A percentile compares a stretch with the other conserved stretches of the same genome.
phyloP scores from a whole-genome alignment of 2,113 vertebrate genomes.

The Ictidomys tridecemlineatus region DNA sequence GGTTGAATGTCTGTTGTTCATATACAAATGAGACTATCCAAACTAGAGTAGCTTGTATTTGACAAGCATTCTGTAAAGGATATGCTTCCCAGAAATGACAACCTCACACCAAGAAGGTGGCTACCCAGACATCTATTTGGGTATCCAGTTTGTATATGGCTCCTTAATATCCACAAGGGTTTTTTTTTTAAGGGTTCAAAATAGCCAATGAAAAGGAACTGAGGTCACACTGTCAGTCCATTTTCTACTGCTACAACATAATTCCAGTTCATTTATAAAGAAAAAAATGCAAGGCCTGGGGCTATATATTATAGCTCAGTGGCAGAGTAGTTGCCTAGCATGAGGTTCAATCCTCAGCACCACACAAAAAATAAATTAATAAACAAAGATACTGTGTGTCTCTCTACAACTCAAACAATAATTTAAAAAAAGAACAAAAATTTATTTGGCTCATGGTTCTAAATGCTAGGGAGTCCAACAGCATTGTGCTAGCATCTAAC shows the following conservation, averaged over 20 bases:
- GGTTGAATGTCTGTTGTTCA: not conserved
- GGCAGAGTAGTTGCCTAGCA: too few species aligned
- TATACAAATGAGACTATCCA: not conserved
- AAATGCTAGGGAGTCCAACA: not conserved
- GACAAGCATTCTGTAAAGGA: not conserved
- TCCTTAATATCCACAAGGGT: not conserved
- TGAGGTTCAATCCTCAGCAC: too few species aligned
- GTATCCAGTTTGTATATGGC: not conserved
- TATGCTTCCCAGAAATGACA: not conserved
- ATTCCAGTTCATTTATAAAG: not conserved
- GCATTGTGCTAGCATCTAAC: not conserved
- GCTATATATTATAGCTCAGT: too few species aligned
- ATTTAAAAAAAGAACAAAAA: not conserved
- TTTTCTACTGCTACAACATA: not conserved
- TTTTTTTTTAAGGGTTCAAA: not conserved
- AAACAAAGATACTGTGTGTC: too few species aligned
- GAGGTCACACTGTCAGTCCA: not conserved
- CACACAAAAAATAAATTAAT: too few species aligned
- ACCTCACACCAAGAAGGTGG: not conserved
- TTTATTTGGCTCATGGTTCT: not conserved
- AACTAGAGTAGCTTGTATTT: not conserved
- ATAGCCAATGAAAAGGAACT: not conserved
- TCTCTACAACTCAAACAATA: too few species aligned
- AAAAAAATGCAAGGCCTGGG: not conserved
- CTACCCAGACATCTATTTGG: too few species aligned